Evolutionary conservation across 2,113 vertebrate genomes (phyloP).

Genomic region (Rana temporaria): DNA sequence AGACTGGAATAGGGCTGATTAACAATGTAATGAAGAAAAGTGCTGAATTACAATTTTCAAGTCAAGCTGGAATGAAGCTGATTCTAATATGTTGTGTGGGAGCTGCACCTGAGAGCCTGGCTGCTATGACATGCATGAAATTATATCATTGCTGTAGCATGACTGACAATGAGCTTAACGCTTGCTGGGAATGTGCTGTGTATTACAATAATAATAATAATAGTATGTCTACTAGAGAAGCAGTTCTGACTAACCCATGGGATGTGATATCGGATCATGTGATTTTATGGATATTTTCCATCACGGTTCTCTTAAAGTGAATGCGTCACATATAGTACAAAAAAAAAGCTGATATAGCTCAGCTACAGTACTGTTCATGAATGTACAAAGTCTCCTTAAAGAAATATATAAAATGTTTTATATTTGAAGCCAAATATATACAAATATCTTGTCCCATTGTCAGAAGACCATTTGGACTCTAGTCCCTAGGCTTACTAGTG

Average conservation of each 20-base stretch:
- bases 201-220: neutral
- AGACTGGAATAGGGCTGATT: slow-evolving; percentile 28
- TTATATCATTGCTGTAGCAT: slow-evolving; percentile 7
- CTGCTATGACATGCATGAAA: slow-evolving; percentile 39
- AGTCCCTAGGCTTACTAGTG: no score
- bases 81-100: slow-evolving; percentile 21
- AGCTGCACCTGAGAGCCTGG: slow-evolving; percentile 12
- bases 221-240: neutral
- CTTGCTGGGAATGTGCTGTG: neutral
- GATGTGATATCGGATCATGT: neutral
- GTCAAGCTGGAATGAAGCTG: neutral
- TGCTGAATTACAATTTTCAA: slow-evolving; percentile 37
- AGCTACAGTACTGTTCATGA: no score
- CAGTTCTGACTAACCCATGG: neutral
- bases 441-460: no score
- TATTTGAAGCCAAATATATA: no score
- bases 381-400: no score
- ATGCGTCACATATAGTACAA: no score
- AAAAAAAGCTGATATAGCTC: no score
- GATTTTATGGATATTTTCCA: neutral
- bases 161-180: neutral
- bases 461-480: no score
- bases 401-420: no score
- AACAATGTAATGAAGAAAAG: slow-evolving; percentile 41
- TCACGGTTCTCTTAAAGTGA: no score